Conservation (phyloP, 2,888 invertebrate species). For the Clitarchus hookeri region DNA sequence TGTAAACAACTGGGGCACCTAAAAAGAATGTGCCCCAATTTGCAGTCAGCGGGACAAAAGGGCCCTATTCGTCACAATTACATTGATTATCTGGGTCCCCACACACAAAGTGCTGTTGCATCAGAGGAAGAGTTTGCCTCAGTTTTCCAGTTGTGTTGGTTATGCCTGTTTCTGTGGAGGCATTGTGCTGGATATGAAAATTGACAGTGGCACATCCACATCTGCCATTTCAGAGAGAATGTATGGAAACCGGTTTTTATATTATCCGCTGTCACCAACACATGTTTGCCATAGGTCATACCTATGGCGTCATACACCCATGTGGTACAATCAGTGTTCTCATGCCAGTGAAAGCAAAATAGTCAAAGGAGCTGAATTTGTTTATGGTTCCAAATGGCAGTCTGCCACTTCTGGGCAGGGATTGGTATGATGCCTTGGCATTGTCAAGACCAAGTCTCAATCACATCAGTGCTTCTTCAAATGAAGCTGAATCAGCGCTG, state of each 20-base stretch:
- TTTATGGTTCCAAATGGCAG: too few relatives aligned
- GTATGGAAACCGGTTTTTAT: not conserved
- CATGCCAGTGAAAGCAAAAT: not conserved
- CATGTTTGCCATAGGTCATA: not conserved
- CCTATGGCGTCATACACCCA: not conserved
- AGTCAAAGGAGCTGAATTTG: too few relatives aligned
- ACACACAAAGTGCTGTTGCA: too few relatives aligned
- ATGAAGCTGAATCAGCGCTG: not conserved
- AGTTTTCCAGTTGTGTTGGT: not conserved
- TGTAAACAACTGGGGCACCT: not conserved
- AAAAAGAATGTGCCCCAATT: not conserved
- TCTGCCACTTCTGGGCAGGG: too few relatives aligned
- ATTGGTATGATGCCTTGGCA: not conserved
- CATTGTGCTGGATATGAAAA: not conserved
- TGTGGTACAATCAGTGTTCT: not conserved
- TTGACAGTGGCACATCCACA: not conserved
- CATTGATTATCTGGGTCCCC: too few relatives aligned
- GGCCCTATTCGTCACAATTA: too few relatives aligned
- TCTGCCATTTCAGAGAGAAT: not conserved
- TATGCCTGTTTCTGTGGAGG: not conserved
- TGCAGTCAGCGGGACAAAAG: too few relatives aligned
- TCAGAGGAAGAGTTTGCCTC: too few relatives aligned
- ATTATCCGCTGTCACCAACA: not conserved
- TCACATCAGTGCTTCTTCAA: too few relatives aligned
- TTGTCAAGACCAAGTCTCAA: not conserved